Evolutionary conservation across 2,888 invertebrate species (phyloP).

Genomic region (Galerucella nymphaeae): DNA sequence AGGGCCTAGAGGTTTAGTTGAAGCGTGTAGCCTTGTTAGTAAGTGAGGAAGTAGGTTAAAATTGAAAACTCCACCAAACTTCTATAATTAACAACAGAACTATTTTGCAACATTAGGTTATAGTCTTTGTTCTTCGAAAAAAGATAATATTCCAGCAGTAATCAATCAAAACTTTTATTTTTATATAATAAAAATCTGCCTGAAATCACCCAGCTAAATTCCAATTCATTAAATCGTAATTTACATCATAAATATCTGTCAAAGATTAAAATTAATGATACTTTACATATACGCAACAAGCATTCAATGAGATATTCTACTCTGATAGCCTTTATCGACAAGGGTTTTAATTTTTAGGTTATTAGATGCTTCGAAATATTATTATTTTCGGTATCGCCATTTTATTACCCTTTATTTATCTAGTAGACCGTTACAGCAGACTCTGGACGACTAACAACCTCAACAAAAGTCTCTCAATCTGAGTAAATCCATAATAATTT

Average conservation of each 20-base stretch:
- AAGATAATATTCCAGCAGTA: no score
- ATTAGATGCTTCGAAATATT: neutral
- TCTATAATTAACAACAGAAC: conserved; percentile 15
- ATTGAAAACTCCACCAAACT: conserved; percentile 14
- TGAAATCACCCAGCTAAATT: neutral
- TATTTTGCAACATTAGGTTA: neutral
- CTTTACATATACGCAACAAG: neutral
- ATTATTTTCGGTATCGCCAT: neutral
- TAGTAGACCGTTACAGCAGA: no score
- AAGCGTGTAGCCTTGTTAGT: conserved; percentile 4
- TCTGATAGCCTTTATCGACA: no score
- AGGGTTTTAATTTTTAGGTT: neutral
- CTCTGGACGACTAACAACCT: no score
- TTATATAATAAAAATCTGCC: no score
- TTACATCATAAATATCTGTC: neutral
- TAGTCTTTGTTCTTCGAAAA: no score
- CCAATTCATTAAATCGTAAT: neutral
- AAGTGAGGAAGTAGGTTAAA: conserved; percentile 13
- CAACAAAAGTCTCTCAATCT: no score
- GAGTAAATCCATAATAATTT: no score
- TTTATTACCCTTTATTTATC: no score
- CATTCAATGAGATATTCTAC: neutral
- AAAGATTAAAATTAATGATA: neutral
- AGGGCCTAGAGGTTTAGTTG: conserved; percentile 10
- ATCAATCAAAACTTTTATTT: no score